Evolutionary conservation across 2,113 vertebrate genomes (phyloP), one percentile per base, ranked within the genome.

Genomic region (Dicentrarchus labrax): DNA sequence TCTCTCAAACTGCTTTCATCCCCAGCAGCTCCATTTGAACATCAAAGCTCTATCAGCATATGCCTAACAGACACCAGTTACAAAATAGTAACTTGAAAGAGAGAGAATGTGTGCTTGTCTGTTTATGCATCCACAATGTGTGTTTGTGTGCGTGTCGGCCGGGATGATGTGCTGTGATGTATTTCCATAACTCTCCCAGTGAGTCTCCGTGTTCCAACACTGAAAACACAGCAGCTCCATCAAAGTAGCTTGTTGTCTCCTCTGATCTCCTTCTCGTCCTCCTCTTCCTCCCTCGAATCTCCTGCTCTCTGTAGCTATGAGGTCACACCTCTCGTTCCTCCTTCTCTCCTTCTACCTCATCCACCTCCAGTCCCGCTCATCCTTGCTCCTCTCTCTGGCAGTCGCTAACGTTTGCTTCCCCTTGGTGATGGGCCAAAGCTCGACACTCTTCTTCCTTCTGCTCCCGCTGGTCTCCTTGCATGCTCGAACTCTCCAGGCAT

Each of bases 1-100:
- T 85, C 86, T 84, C 91, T 86, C 90, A 78, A 84, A 87, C 84
- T 47, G 85, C 90, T 93, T 92, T 94, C 88, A 91, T 93, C 91
- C 90, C 76, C 83, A 67, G 86, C 83, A 82, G 87, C 80, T 88
- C 83, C 86, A 86, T 93, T 90, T 90, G 75, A 77, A 92, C 92
- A 93, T 92, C 92, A 93, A 93, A 93, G 91, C 80, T 76, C 72
- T 4, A 82, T 83, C 86, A 82, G 91, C 82, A 84, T 84, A 86
- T 82, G 90, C 82, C 88, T 78, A 84, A 91, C 88, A 92, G 85
- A 88, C 89, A 86, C 56, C 86, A 88, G 84, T 90, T 86, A 89
- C 80, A 71, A 78, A 86, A 88, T 43, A 79, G 73, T 38, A 16
- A 85, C 83, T 88, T 88, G 89, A 92, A 91, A 93, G 85, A 67